Conservation (phyloP, 2,113 vertebrate species). For the Rutilus rutilus region DNA sequence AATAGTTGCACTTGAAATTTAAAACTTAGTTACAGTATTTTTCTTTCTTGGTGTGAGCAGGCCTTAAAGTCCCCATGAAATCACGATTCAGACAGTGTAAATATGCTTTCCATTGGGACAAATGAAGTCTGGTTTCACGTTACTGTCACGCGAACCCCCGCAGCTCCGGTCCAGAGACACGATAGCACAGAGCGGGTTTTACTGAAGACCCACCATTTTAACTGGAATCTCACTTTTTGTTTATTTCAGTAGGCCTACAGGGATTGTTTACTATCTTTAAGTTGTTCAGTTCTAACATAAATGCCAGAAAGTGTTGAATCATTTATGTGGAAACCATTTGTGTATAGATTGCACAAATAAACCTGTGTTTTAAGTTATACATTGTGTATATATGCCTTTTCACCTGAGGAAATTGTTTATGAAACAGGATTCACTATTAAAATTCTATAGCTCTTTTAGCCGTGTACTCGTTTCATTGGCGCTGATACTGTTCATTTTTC, state of each 20-base stretch:
- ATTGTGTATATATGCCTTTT: not conserved
- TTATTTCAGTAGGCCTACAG: not conserved
- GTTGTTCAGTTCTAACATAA: not conserved
- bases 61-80: no score
- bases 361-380: not conserved
- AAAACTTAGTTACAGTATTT: not conserved
- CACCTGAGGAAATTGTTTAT: not conserved
- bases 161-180: no score
- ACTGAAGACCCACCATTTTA: not conserved
- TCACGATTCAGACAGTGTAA: no score
- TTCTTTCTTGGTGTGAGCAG: no score
- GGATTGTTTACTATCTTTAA: not conserved
- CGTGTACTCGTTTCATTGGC: not conserved
- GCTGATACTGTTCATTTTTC: not conserved
- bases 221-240: not conserved
- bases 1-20: not conserved
- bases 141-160: no score
- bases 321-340: not conserved
- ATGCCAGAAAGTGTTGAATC: not conserved
- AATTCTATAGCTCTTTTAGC: not conserved
- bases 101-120: no score
- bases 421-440: not conserved
- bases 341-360: not conserved
- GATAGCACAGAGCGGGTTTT: no score
- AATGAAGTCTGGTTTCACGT: no score